A percentile compares a stretch with the other conserved stretches of the same genome.
phyloP scores from a whole-genome alignment of 2,888 invertebrate genomes.

The Dynastes grantii region DNA sequence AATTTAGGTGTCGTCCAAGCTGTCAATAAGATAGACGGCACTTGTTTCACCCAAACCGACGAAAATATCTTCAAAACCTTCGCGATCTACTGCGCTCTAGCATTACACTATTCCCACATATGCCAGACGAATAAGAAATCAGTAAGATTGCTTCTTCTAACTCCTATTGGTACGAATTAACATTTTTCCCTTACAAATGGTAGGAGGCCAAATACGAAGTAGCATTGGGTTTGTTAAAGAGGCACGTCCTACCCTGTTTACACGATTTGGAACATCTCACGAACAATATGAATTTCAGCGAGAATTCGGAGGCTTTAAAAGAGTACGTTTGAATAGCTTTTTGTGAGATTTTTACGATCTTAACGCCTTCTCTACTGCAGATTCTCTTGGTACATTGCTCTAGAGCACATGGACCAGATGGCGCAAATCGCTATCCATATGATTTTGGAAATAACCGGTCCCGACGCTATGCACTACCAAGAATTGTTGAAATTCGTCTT shows the following conservation, averaged over 20 bases:
- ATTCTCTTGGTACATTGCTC: conserved; percentile 74
- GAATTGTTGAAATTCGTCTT: conserved; percentile 72
- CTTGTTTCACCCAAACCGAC: conserved; percentile 72
- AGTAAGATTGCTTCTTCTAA: conserved; percentile 61
- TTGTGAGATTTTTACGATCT: not conserved
- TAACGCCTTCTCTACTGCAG: conserved; percentile 63
- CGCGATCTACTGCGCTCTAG: conserved; percentile 74
- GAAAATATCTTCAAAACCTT: conserved; percentile 74
- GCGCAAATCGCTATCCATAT: conserved; percentile 73
- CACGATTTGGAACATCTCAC: conserved; percentile 72
- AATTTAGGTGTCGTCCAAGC: conserved; percentile 74
- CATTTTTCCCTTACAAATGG: conserved; percentile 20
- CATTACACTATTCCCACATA: conserved; percentile 74
- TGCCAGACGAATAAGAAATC: conserved; percentile 72
- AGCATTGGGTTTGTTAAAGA: conserved; percentile 65
- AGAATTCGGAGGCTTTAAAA: conserved; percentile 71
- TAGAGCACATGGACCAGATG: conserved; percentile 72
- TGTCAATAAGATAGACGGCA: conserved; percentile 73
- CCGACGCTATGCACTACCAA: conserved; percentile 67
- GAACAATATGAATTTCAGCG: conserved; percentile 68
- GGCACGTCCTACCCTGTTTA: conserved; percentile 73
- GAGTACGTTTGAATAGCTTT: conserved; percentile 65
- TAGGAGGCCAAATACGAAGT: conserved; percentile 50
- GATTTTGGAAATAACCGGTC: conserved; percentile 72
- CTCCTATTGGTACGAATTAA: not conserved